These are phyloP conservation scores for Rhinella marina DNA, from an alignment of 2,797 vertebrate species.

Conservation along the genomic window DNA sequence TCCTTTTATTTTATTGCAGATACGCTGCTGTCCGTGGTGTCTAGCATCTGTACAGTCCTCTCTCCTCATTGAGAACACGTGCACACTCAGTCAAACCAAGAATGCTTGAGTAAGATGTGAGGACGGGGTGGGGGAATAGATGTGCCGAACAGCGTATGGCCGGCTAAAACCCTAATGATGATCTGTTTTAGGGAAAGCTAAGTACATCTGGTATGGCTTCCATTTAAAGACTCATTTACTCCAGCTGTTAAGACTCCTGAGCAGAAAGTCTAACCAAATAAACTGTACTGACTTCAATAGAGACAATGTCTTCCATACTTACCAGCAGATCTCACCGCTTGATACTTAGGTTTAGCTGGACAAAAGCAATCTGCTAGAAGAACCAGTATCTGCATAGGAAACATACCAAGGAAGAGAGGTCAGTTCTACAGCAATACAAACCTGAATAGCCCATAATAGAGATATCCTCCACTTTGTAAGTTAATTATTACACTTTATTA, in stretches of 20 bases:
- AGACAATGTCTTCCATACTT: slow-evolving; percentile 60
- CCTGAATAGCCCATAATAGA: too few species aligned
- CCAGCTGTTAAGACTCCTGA: not conserved
- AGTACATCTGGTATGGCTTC: not conserved
- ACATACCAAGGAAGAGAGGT: not conserved
- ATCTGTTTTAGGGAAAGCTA: not conserved
- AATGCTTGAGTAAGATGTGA: too few species aligned
- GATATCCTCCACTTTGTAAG: too few species aligned
- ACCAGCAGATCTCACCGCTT: slow-evolving; percentile 71
- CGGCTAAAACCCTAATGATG: too few species aligned
- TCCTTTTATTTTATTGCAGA: too few species aligned
- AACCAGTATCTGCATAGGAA: slow-evolving; percentile 72
- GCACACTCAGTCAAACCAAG: too few species aligned
- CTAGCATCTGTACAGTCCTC: too few species aligned
- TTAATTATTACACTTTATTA: too few species aligned
- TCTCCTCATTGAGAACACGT: too few species aligned
- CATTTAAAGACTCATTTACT: not conserved
- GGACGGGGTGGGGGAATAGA: too few species aligned
- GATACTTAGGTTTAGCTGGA: slow-evolving; percentile 68
- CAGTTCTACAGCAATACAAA: not conserved
- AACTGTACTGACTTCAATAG: not conserved
- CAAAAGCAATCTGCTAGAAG: slow-evolving; percentile 77
- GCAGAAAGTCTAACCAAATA: not conserved
- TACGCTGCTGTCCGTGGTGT: too few species aligned
- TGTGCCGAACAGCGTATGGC: too few species aligned